phyloP scores from a whole-genome alignment of 2,888 invertebrate genomes.

The Biston stratarius region DNA sequence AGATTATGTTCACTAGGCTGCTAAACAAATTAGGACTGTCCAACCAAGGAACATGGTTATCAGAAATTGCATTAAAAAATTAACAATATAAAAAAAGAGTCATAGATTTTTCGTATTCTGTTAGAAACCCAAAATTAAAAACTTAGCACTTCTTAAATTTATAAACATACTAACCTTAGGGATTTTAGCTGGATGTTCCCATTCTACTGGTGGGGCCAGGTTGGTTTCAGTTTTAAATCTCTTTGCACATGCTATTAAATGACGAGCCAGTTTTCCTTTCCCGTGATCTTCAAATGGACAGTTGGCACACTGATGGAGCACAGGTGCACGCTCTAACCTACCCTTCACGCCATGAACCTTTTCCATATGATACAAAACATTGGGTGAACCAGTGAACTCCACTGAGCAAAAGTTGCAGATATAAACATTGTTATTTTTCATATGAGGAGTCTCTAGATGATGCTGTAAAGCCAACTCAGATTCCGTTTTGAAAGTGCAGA shows the following conservation, averaged over 20 bases:
- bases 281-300: slow-evolving; percentile 98
- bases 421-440: slow-evolving; percentile 94
- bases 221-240: slow-evolving; percentile 96
- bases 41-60: too few species aligned
- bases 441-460: slow-evolving; percentile 96
- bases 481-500: slow-evolving; percentile 96
- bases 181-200: slow-evolving; percentile 98
- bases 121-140: too few species aligned
- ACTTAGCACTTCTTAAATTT: too few species aligned
- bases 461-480: slow-evolving; percentile 93
- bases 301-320: slow-evolving; percentile 96
- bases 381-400: slow-evolving; percentile 94
- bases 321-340: slow-evolving; percentile 93
- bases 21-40: too few species aligned
- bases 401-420: slow-evolving; percentile 94
- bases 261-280: slow-evolving; percentile 95
- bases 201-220: slow-evolving; percentile 94
- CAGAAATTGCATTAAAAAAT: too few species aligned
- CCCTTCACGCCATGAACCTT: slow-evolving; percentile 94
- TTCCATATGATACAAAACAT: slow-evolving; percentile 97
- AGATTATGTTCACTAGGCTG: too few species aligned
- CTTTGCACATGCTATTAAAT: slow-evolving; percentile 94
- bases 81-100: too few species aligned
- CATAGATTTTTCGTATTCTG: too few species aligned
- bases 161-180: slow-evolving; percentile 86